phyloP scores from a whole-genome alignment of 2,888 invertebrate genomes.

The Protonemura montana region DNA sequence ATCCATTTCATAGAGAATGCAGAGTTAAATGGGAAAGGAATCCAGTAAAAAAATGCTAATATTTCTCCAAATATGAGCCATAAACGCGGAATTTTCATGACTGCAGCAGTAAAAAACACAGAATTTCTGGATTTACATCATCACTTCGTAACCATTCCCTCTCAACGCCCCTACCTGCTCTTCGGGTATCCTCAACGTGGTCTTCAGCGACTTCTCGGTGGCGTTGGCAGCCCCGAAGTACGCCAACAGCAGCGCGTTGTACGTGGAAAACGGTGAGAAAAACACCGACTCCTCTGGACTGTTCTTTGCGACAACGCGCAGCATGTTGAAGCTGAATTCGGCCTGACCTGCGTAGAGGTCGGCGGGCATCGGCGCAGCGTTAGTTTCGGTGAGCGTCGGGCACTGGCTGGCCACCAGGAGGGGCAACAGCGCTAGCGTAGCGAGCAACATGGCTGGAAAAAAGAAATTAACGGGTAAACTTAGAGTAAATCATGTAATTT shows the following conservation, averaged over 20 bases:
- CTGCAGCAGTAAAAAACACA: no score
- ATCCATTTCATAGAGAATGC: no score
- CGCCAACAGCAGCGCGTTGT: constrained; percentile 78
- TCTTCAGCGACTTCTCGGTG: constrained; percentile 72
- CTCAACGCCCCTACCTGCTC: constrained; percentile 59
- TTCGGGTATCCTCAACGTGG: constrained; percentile 68
- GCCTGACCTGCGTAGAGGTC: constrained; percentile 62
- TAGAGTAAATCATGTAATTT: no score
- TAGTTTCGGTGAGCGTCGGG: constrained; percentile 60
- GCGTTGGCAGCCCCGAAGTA: constrained; percentile 78
- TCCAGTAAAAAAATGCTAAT: no score
- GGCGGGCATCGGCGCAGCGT: constrained; percentile 52
- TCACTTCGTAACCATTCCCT: no score
- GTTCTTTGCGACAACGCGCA: constrained; percentile 71
- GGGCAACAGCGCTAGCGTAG: constrained; percentile 22
- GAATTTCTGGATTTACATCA: no score
- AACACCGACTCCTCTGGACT: constrained; percentile 79
- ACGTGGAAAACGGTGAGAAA: constrained; percentile 88
- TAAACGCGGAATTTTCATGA: no score
- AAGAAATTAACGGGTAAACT: no score
- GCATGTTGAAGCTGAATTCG: constrained; percentile 74
- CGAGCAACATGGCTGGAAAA: not conserved
- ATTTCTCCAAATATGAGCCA: no score
- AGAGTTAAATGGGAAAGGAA: no score
- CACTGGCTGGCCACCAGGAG: constrained; percentile 59